phyloP scores from a whole-genome alignment of 1,140 invertebrate species.

The Atta cephalotes region DNA sequence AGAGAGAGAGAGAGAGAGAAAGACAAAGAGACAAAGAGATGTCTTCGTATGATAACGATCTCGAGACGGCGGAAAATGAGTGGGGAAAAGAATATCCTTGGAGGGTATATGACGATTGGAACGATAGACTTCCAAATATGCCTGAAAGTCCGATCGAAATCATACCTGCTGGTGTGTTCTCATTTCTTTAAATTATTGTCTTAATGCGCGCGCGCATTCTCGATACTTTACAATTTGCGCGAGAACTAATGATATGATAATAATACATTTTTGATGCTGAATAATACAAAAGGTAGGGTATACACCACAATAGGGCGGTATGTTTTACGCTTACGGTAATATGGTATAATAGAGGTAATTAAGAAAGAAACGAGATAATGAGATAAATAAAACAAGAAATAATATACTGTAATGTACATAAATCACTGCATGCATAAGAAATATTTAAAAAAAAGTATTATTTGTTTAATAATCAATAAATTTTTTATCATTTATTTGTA shows the following conservation, averaged over 20 bases:
- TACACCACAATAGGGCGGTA: background rate
- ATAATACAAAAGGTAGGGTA: constrained; percentile 52
- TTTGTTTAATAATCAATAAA: background rate
- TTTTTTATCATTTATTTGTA: background rate
- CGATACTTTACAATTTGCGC: constrained; percentile 22
- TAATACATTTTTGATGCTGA: constrained; percentile 53
- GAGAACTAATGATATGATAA: constrained; percentile 55
- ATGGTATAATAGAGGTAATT: constrained; percentile 42
- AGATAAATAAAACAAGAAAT: constrained; percentile 52
- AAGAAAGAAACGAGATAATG: constrained; percentile 43
- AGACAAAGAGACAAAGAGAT: too few species aligned
- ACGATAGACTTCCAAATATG: constrained; percentile 12
- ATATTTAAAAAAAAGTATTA: background rate
- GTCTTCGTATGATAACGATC: constrained; percentile 55
- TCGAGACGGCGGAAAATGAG: constrained; percentile 35
- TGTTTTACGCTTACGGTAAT: constrained; percentile 32
- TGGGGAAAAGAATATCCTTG: background rate
- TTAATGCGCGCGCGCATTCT: constrained; percentile 16
- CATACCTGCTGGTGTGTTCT: constrained; percentile 2
- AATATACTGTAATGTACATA: background rate
- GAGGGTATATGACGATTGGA: background rate
- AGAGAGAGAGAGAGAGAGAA: too few species aligned
- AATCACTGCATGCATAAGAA: background rate
- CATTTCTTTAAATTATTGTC: constrained; percentile 33
- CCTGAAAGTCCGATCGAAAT: background rate